phyloP scores from a whole-genome alignment of 2,113 vertebrate genomes.

The Chitala chitala region DNA sequence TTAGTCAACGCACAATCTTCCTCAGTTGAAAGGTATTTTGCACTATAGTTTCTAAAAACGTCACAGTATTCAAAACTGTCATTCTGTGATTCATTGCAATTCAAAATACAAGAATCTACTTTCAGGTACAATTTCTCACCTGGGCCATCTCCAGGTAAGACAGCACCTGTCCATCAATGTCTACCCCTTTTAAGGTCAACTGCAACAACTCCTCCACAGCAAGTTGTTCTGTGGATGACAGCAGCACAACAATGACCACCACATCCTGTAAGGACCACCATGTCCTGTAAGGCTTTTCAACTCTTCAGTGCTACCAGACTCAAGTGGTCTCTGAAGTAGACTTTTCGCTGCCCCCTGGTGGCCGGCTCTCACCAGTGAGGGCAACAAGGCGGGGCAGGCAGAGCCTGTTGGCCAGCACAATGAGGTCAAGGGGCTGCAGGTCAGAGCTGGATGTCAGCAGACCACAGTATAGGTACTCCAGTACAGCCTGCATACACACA shows the following conservation, averaged over 20 bases:
- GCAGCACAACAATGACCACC: neutral
- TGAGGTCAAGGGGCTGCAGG: constrained; percentile 75
- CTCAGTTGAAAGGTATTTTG: neutral
- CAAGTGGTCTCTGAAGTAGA: neutral
- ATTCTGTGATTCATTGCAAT: no score
- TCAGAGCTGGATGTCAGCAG: constrained; percentile 65
- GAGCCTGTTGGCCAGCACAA: constrained; percentile 76
- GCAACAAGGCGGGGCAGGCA: constrained; percentile 79
- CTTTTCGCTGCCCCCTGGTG: neutral
- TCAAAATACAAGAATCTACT: neutral
- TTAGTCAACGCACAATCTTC: neutral
- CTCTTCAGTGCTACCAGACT: neutral
- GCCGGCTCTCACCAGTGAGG: constrained; percentile 67
- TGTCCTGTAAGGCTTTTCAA: neutral
- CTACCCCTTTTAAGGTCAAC: constrained; percentile 66
- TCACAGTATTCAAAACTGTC: no score
- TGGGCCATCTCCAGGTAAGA: constrained; percentile 80
- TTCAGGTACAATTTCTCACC: constrained; percentile 47
- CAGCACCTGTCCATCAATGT: constrained; percentile 79
- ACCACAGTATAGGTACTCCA: constrained; percentile 82
- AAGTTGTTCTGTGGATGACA: constrained; percentile 66
- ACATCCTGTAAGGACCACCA: neutral
- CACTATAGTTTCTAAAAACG: no score
- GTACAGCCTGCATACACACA: constrained; percentile 71
- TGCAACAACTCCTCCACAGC: constrained; percentile 77